Evolutionary conservation across 2,113 vertebrate species (phyloP).

Genomic region (Bubo bubo): DNA sequence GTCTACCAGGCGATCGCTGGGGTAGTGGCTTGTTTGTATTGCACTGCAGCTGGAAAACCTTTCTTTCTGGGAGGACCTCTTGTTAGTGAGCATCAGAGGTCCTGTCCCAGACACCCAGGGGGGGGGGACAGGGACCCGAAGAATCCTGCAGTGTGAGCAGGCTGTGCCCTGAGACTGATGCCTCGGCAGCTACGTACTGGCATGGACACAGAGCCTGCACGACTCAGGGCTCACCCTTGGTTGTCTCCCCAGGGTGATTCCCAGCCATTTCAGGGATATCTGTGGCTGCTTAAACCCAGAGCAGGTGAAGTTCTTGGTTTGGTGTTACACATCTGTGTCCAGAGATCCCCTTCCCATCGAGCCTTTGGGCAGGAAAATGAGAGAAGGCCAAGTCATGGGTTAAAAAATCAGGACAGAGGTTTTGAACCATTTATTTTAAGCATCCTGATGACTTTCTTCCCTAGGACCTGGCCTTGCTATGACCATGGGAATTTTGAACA

Average conservation of each 20-base stretch:
- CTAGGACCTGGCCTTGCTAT: not conserved
- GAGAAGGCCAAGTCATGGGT: not conserved
- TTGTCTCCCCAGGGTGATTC: not conserved
- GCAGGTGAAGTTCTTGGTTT: not conserved
- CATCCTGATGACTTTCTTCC: not conserved
- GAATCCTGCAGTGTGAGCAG: not conserved
- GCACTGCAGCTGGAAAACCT: not conserved
- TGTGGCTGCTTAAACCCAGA: not conserved
- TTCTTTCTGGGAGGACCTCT: not conserved
- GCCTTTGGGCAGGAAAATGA: not conserved
- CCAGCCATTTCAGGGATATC: not conserved
- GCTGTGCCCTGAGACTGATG: not conserved
- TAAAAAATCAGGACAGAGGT: not conserved
- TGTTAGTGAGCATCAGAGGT: not conserved
- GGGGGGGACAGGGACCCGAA: accelerated
- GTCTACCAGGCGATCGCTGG: not conserved
- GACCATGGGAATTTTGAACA: not conserved
- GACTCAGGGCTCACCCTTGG: not conserved
- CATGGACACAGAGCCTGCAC: not conserved
- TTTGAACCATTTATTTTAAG: not conserved
- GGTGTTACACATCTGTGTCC: not conserved
- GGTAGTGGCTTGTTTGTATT: not conserved
- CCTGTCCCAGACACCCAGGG: not conserved
- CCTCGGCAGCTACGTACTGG: accelerated
- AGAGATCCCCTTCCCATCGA: accelerated